Percentiles rank a stretch among this genome's conserved stretches.
Conservation (phyloP, 2,797 vertebrate genomes). For the Spinus pinus region DNA sequence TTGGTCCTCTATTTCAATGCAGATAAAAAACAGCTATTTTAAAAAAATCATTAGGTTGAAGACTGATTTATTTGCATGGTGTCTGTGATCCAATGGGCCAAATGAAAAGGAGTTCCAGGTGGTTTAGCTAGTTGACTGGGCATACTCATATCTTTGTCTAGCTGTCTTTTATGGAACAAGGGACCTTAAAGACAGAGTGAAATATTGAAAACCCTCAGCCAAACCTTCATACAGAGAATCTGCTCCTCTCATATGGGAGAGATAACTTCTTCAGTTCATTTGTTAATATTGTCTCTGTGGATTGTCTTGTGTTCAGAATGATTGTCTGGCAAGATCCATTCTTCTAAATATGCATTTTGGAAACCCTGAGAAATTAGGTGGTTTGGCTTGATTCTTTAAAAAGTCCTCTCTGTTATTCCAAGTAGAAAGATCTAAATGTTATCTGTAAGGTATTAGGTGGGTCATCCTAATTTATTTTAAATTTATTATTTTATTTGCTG, state of each 20-base stretch:
- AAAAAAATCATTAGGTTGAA: neutral
- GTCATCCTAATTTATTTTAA: neutral
- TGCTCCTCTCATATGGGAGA: neutral
- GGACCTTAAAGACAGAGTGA: neutral
- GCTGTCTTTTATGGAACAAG: neutral
- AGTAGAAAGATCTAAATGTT: neutral
- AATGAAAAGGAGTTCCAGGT: neutral
- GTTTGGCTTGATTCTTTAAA: neutral
- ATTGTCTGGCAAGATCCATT: neutral
- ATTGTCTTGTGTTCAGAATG: neutral
- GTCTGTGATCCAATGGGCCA: neutral
- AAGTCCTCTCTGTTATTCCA: neutral
- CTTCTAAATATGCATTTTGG: neutral
- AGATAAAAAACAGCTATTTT: conserved; percentile 25
- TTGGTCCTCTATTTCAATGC: conserved; percentile 29
- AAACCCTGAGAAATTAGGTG: neutral
- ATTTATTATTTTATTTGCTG: neutral
- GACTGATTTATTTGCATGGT: neutral
- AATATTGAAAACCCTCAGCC: neutral
- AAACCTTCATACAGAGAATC: neutral
- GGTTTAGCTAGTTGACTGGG: neutral
- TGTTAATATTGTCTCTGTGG: neutral
- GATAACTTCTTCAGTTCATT: neutral
- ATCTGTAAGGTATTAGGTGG: neutral
- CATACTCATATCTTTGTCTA: neutral